Evolutionary conservation across 1,140 invertebrate genomes (phyloP), one percentile per base, ranked within the genome.

Genomic region (Sminthurinus signatus): DNA sequence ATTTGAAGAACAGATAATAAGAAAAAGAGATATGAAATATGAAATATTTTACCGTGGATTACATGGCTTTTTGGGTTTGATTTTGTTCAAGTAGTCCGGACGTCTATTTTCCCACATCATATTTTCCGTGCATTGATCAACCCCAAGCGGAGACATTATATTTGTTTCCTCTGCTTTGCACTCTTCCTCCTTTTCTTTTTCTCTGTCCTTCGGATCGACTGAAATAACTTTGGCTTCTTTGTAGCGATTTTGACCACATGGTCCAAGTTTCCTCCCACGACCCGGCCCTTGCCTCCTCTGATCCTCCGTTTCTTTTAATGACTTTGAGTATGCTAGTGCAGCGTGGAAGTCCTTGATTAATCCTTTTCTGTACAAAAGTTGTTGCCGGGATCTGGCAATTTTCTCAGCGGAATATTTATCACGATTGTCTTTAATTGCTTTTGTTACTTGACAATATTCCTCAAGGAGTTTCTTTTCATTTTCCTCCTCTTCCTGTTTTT

Each of bases 301-400:
- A 19, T 56, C 55, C 10, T 60, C 62, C 4, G 59, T 36, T 28
- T 64, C 55, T 32, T 65, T 58, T 19, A 65, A n/a, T n/a, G 25
- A 14, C 14, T 29, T 19, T 64, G 62, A 64, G 25, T 43, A 51
- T 12, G 62, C 66, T 44, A 66, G 4, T 2, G 60, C 64, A 28
- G 67, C 56, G 28, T 72, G 64, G 29, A 72, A 72, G 32, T 72
- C 67, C 29, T 56, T 19, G 36, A 72, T 69, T 5, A 67, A 54
- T 3, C 70, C 70, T 57, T 71, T 72, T 43, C 70, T 36, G 32
- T 65, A 65, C 15, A 72, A 44, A 23, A 65, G 54, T 25, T 61
- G 58, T 28, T 62, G 46, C 23, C 64, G 32, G 17, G 70, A 67
- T 21, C 61, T 43, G 21, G 36, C 62, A 10, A 25, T 46, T 25